Evolutionary conservation across 2,888 invertebrate species (phyloP), one percentile per base, ranked within the genome.

Genomic region (Andrena fulva): DNA sequence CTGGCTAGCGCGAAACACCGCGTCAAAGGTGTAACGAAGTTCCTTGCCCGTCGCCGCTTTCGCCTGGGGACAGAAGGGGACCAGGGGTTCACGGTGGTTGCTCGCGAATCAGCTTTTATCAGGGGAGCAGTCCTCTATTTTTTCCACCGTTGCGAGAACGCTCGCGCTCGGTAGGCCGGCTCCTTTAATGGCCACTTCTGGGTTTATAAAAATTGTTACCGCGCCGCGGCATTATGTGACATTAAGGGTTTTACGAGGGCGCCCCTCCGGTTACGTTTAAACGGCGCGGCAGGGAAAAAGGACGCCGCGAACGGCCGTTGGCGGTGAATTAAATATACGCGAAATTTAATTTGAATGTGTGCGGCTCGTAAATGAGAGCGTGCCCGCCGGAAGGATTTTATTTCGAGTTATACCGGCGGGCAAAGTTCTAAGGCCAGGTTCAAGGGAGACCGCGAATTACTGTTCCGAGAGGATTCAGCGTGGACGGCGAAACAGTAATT

Each of bases 21-120:
- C 73, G 42, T 67, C 73, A 50, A 64, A 31, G 54, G 60, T 64
- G n/a, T 62, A 73, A 67, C 73, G 42, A 67, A 73, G 67, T 77
- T 77, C 72, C 35, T 20, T 33, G 52, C 52, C 31, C 10, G 70
- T 42, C 20, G 29, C n/a, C 24, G 56, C n/a, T 62, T 54, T 69
- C 52, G 31, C 12, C 29, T 10, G 4, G 35, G 63, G 50, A 77
- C 52, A 72, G 72, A 71, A 42, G 16, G 62, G 68, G 20, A 16
- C 0, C 59, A 10, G 1, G 42, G 50, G 50, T 35, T 59, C 64
- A 52, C 70, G 67, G 27, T 68, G 68, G 73, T 63, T 68, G 71
- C 35, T 52, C 69, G 68, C 68, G 68, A 80, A 77, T 80, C 77
- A 63, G 27, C 56, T 77, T 77, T 77, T 80, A 80, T 72, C 72